Evolutionary conservation across 2,113 vertebrate genomes (phyloP).

Genomic region (Nettapus auritus): DNA sequence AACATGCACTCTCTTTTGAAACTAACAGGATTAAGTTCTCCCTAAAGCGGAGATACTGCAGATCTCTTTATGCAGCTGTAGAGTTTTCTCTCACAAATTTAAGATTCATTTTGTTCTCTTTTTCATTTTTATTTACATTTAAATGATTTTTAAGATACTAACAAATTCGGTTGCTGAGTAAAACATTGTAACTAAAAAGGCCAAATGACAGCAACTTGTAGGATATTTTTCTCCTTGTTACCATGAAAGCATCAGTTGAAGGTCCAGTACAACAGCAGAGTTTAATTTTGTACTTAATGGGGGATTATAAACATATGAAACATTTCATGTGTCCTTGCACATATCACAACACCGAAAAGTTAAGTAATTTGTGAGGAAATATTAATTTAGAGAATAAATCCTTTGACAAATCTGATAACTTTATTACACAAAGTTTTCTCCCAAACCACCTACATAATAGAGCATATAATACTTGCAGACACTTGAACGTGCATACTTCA

Average conservation of each 20-base stretch:
- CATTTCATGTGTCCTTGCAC: neutral
- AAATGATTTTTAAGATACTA: neutral
- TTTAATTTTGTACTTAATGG: neutral
- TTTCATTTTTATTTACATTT: neutral
- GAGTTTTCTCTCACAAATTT: neutral
- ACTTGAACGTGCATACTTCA: neutral
- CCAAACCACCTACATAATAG: neutral
- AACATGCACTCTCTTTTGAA: neutral
- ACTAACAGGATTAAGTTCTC: neutral
- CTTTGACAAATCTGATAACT: neutral
- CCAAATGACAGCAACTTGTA: neutral
- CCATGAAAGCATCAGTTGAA: neutral
- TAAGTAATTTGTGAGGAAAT: neutral
- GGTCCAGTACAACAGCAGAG: neutral
- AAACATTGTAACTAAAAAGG: conserved; percentile 1
- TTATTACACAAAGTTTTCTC: neutral
- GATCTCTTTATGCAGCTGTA: neutral
- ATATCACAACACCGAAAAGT: neutral
- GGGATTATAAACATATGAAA: neutral
- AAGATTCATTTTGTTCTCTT: neutral
- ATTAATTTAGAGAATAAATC: neutral
- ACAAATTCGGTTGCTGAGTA: neutral
- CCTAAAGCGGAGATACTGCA: neutral
- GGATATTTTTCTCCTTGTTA: neutral
- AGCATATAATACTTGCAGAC: neutral